Percentiles rank a stretch among this genome's conserved stretches.
phyloP scores from a whole-genome alignment of 2,113 vertebrate genomes.

The Cynopterus brachyotis region DNA sequence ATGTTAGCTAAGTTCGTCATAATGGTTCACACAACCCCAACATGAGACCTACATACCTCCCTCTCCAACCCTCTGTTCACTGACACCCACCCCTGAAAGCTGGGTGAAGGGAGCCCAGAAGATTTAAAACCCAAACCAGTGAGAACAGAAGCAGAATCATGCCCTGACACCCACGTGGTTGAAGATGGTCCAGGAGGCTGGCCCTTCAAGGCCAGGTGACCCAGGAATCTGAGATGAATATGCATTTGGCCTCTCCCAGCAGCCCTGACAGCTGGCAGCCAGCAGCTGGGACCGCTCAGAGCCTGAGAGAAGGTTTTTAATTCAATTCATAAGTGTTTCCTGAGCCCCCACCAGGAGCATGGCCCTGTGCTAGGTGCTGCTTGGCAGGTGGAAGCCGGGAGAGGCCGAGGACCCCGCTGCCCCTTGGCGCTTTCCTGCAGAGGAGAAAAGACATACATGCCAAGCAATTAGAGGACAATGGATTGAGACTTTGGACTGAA shows the following conservation, averaged over 20 bases:
- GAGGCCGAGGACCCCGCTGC: neutral
- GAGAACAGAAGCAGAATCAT: neutral
- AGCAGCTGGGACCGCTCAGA: slow-evolving; percentile 62
- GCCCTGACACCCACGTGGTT: neutral
- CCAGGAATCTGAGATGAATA: slow-evolving; percentile 54
- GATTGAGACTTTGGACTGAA: slow-evolving; percentile 21
- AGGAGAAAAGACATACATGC: slow-evolving; percentile 50
- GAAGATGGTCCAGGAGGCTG: slow-evolving; percentile 13
- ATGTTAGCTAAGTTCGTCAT: neutral
- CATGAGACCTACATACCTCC: neutral
- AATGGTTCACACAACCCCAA: neutral
- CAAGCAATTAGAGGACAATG: slow-evolving; percentile 62
- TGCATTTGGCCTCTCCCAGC: slow-evolving; percentile 51
- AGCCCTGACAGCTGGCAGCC: slow-evolving; percentile 70
- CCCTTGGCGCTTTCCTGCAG: neutral
- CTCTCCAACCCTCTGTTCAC: neutral
- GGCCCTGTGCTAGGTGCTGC: slow-evolving; percentile 36
- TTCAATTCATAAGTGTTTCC: slow-evolving; percentile 67
- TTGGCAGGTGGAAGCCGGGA: slow-evolving; percentile 44
- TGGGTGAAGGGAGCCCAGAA: neutral
- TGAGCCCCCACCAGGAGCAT: slow-evolving; percentile 64
- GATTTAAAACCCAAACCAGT: neutral
- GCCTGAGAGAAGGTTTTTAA: slow-evolving; percentile 66
- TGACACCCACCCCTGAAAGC: neutral
- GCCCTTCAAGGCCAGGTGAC: slow-evolving; percentile 11